Evolutionary conservation across 2,888 invertebrate genomes (phyloP), one percentile per base, ranked within the genome.

Genomic region (Furcula furcula): DNA sequence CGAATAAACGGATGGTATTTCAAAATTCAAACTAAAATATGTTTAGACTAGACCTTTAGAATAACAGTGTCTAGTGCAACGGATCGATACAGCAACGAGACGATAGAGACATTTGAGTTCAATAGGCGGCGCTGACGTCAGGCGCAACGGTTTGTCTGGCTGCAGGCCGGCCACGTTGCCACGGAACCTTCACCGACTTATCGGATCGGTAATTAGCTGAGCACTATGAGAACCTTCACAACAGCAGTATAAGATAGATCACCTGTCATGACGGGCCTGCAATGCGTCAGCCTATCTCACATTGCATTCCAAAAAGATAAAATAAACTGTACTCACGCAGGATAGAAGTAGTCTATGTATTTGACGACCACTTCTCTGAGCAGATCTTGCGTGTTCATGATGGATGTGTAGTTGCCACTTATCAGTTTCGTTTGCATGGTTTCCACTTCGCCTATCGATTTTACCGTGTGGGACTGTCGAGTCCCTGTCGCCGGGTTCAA

Each of bases 291-390:
- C 40, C 51, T 51, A 43, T 37, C 36, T 51, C 39, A 58, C 44
- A 41, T 40, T 47, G 53, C 47, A 36, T 43, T 37, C n/a, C 40
- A 43, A 45, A 43, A 42, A 36, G 27, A 43, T 40, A 49, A 44
- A 55, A 42, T 51, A 59, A 73, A 69, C 53, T 57, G 65, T 84
- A 92, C 92, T 93, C 76, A 92, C 93, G 92, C 90, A 62, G 92
- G 93, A 69, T 92, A 90, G 84, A 93, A 92, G 80, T 92, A 92
- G 86, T 93, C 92, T 65, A 93, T 91, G 81, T 93, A 93, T 77
- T 93, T 92, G 82, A 91, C 91, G 69, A 93, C 92, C 54, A 92
- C 92, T 80, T 92, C 92, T 64, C 92, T 86, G 50, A 93, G 90
- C 56, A 92, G 90, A 83, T 92, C 92, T 81, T 92, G 92, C 77